Percentiles rank a stretch among this genome's conserved stretches.
Evolutionary conservation across 1,140 invertebrate genomes (phyloP).

Genomic region (Conus betulinus): DNA sequence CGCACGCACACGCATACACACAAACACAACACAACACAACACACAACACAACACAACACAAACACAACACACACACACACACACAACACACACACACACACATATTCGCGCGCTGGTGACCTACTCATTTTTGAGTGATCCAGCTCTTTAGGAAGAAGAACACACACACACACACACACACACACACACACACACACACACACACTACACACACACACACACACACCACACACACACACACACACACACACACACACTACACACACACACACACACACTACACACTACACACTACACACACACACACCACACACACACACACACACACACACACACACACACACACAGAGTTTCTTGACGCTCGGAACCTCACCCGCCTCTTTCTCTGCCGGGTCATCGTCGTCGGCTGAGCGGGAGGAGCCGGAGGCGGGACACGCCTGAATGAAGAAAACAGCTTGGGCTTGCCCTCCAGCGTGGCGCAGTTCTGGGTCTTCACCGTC

Average conservation of each 20-base stretch:
- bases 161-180: conserved; percentile 1
- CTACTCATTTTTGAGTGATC: no score
- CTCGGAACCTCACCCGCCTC: background rate
- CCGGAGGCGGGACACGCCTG: conserved; percentile 56
- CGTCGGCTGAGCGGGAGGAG: background rate
- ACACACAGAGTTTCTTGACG: background rate
- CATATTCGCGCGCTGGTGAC: no score
- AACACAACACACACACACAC: no score
- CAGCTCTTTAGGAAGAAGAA: no score
- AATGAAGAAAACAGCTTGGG: conserved; percentile 75
- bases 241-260: conserved; percentile 6
- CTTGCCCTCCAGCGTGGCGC: conserved; percentile 65
- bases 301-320: background rate
- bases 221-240: no score
- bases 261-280: background rate
- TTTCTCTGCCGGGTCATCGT: background rate
- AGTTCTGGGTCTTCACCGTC: conserved; percentile 60
- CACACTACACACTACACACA: background rate
- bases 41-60: no score
- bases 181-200: conserved; percentile 2
- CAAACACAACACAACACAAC: no score
- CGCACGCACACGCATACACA: no score
- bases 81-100: no score
- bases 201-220: background rate
- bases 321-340: conserved; percentile 12